A percentile compares a stretch with the other conserved stretches of the same genome.
Evolutionary conservation across 2,888 invertebrate species (phyloP).

Genomic region (Augiades crinisus): DNA sequence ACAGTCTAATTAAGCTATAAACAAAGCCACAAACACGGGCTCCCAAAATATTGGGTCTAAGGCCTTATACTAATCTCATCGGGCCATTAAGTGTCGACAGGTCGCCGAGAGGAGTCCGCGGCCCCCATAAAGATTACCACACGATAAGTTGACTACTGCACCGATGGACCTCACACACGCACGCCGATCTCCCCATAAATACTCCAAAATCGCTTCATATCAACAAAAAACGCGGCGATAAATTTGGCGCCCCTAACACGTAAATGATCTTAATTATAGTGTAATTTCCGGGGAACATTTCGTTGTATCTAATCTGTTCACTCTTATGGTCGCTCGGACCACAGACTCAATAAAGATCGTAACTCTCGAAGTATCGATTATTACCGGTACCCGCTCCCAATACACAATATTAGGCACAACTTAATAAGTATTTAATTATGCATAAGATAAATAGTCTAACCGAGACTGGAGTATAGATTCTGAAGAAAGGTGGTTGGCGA

Average conservation of each 20-base stretch:
- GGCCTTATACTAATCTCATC: slow-evolving; percentile 63
- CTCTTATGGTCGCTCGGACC: slow-evolving; percentile 61
- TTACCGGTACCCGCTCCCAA: slow-evolving; percentile 46
- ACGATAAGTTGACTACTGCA: slow-evolving; percentile 75
- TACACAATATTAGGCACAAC: slow-evolving; percentile 39
- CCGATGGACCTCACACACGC: slow-evolving; percentile 74
- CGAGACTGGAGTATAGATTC: no score
- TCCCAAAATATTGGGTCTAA: slow-evolving; percentile 62
- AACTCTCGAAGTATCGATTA: slow-evolving; percentile 52
- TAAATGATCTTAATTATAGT: slow-evolving; percentile 79
- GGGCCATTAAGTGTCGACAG: slow-evolving; percentile 78
- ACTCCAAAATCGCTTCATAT: slow-evolving; percentile 73
- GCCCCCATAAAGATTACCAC: slow-evolving; percentile 78
- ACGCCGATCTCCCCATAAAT: slow-evolving; percentile 68
- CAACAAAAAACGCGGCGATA: slow-evolving; percentile 79
- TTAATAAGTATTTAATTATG: slow-evolving; percentile 42
- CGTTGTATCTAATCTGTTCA: slow-evolving; percentile 69
- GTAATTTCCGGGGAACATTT: slow-evolving; percentile 70
- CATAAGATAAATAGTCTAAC: no score
- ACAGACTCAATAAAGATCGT: slow-evolving; percentile 47
- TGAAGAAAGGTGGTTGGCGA: no score
- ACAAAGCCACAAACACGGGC: slow-evolving; percentile 76
- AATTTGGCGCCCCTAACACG: slow-evolving; percentile 79
- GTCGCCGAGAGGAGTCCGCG: slow-evolving; percentile 69
- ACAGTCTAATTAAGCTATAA: slow-evolving; percentile 81